A percentile compares a stretch with the other conserved stretches of the same genome.
Conservation (phyloP, 2,888 invertebrate genomes). For the Xestia xanthographa region DNA sequence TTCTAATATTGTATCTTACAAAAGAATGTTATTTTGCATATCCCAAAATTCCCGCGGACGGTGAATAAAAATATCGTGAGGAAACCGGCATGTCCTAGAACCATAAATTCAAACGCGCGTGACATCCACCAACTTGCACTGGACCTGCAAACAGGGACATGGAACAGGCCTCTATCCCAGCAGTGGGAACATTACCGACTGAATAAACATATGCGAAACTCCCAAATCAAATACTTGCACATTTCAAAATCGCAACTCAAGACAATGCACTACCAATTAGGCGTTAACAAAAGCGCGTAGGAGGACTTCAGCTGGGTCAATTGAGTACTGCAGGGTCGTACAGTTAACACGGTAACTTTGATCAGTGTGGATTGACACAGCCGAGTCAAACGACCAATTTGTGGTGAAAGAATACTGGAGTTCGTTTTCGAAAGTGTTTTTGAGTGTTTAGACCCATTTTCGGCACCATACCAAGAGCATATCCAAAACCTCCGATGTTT, state of each 20-base stretch:
- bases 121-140: not conserved
- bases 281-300: conserved; percentile 54
- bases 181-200: not conserved
- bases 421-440: not conserved
- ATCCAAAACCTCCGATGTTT: no score
- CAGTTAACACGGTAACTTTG: conserved; percentile 43
- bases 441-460: not conserved
- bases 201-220: not conserved
- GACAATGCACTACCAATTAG: conserved; percentile 50
- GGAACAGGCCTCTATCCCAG: not conserved
- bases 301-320: conserved; percentile 56
- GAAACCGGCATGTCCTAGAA: not conserved
- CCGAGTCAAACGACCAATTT: not conserved
- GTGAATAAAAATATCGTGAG: not conserved
- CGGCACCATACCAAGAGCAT: no score
- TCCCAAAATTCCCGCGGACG: not conserved
- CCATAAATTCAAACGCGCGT: not conserved
- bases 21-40: not conserved
- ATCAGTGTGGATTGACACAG: conserved; percentile 43
- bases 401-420: conserved; percentile 1
- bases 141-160: not conserved
- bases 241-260: conserved; percentile 40
- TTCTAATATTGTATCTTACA: not conserved
- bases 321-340: conserved; percentile 54
- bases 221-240: conserved; percentile 1